Conservation (phyloP, 2,888 invertebrate genomes). For the Nymphalis urticae region DNA sequence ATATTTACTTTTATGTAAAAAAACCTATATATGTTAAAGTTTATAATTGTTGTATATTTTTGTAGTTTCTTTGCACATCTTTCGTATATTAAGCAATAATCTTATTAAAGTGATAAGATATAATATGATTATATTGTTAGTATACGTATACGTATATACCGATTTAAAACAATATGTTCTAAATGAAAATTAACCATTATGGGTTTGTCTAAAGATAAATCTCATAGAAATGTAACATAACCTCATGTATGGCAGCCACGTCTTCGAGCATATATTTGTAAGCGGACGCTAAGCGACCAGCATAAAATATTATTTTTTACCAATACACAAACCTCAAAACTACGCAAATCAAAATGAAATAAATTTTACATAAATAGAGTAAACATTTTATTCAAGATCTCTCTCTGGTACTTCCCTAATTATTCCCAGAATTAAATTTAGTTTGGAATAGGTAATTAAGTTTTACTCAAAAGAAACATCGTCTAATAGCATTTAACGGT, state of each 20-base stretch:
- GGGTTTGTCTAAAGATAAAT: constrained; percentile 5
- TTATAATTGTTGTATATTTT: background rate
- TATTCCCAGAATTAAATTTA: too few relatives aligned
- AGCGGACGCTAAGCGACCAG: constrained; percentile 65
- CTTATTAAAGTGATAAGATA: too few relatives aligned
- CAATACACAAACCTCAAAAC: constrained; percentile 24
- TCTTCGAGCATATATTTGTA: constrained; percentile 62
- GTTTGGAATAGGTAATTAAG: too few relatives aligned
- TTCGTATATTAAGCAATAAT: too few relatives aligned
- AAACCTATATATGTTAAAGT: background rate
- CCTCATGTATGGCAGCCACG: constrained; percentile 37
- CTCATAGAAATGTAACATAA: background rate
- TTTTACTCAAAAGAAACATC: too few relatives aligned
- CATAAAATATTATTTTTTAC: constrained; percentile 54
- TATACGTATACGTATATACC: too few relatives aligned
- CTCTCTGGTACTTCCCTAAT: too few relatives aligned
- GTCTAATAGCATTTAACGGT: too few relatives aligned
- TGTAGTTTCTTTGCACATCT: too few relatives aligned
- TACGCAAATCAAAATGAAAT: background rate
- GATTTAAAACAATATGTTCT: background rate
- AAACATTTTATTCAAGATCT: too few relatives aligned
- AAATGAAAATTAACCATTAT: background rate
- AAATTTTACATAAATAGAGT: background rate
- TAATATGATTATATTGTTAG: too few relatives aligned
- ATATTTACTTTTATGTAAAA: background rate